These are phyloP conservation scores for Glaucomys volans DNA, from an alignment of 2,113 vertebrate genomes.

Conservation along the genomic window DNA sequence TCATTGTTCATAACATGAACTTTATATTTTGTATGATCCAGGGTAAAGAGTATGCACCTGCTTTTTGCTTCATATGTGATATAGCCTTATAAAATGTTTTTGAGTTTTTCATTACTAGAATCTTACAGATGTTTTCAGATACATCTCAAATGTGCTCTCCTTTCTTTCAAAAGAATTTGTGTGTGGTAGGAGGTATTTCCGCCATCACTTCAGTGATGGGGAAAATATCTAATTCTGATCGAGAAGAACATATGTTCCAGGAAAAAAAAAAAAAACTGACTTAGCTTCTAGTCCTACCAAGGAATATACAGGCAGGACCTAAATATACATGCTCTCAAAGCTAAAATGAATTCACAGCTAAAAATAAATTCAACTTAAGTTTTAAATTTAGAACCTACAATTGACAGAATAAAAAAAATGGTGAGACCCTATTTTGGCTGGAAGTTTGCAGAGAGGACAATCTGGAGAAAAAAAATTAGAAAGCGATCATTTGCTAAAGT, in stretches of 20 bases:
- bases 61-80: not conserved
- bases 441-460: not conserved
- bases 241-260: not conserved
- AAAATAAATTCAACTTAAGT: slow-evolving; percentile 42
- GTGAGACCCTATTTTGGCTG: not conserved
- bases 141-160: not conserved
- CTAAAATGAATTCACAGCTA: slow-evolving; percentile 66
- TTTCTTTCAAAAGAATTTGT: not conserved
- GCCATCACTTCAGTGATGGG: not conserved
- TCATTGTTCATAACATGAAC: not conserved
- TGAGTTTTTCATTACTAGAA: not conserved
- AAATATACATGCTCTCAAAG: slow-evolving; percentile 66
- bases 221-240: not conserved
- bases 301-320: not conserved
- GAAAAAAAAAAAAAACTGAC: not conserved
- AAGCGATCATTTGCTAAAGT: not conserved
- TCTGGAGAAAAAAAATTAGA: not conserved
- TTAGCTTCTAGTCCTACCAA: not conserved
- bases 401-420: slow-evolving; percentile 57
- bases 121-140: not conserved
- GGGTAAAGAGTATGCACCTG: not conserved
- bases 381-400: slow-evolving; percentile 81
- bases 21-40: not conserved
- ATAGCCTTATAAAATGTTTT: not conserved
- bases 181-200: not conserved